These are phyloP conservation scores for Sakesphorus luctuosus DNA, from an alignment of 2,113 vertebrate species.

Conservation along the genomic window DNA sequence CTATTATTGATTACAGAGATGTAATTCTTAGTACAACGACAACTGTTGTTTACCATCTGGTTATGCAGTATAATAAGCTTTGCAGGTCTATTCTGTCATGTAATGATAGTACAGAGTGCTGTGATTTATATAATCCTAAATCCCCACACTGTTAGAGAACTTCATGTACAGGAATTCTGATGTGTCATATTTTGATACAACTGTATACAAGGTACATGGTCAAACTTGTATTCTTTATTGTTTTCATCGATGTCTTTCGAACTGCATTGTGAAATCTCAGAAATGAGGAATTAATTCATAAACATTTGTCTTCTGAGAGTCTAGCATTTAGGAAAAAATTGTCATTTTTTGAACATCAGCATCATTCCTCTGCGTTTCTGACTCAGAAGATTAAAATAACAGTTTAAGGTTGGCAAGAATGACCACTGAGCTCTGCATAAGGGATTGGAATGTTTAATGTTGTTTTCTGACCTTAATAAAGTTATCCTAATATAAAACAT, in stretches of 20 bases:
- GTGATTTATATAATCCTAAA: slow-evolving; percentile 62
- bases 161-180: slow-evolving; percentile 33
- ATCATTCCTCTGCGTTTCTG: neutral
- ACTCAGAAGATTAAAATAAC: neutral
- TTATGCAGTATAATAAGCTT: slow-evolving; percentile 71
- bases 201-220: neutral
- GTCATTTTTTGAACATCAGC: neutral
- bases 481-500: neutral
- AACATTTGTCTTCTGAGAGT: neutral
- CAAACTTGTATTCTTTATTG: neutral
- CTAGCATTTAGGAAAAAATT: neutral
- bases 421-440: neutral
- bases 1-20: slow-evolving; percentile 76
- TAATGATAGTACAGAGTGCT: slow-evolving; percentile 19
- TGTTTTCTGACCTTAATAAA: neutral
- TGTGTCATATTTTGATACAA: slow-evolving; percentile 25
- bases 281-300: slow-evolving; percentile 5
- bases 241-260: slow-evolving; percentile 28
- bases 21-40: slow-evolving; percentile 70
- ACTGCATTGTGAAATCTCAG: neutral
- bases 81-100: slow-evolving; percentile 59
- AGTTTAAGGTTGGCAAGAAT: neutral
- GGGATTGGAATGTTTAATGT: neutral
- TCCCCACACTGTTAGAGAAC: slow-evolving; percentile 8
- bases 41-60: slow-evolving; percentile 77